These are phyloP conservation scores for Saxicola maurus DNA, from an alignment of 2,797 vertebrate species.

Conservation along the genomic window DNA sequence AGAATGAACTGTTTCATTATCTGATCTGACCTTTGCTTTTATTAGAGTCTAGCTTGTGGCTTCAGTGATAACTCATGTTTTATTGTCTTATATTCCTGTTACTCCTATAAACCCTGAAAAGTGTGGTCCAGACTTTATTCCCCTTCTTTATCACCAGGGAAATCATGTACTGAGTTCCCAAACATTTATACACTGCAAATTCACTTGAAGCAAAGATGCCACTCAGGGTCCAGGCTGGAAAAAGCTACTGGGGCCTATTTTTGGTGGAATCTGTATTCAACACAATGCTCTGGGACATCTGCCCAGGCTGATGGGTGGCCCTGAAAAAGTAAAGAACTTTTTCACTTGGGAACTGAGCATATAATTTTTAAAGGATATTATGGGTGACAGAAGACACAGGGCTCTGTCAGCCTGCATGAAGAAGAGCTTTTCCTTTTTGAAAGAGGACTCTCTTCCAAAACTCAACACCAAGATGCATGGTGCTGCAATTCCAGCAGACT, in stretches of 20 bases:
- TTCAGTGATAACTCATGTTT: slow-evolving; percentile 4
- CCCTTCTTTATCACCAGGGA: not conserved
- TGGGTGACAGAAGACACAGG: not conserved
- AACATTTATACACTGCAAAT: not conserved
- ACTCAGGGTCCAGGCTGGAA: not conserved
- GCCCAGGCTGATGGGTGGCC: not conserved
- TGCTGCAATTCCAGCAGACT: not conserved
- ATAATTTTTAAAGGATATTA: not conserved
- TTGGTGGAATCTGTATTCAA: not conserved
- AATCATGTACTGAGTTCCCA: not conserved
- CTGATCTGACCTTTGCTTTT: not conserved
- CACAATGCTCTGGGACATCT: not conserved
- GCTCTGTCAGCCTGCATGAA: not conserved
- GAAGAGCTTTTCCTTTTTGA: not conserved
- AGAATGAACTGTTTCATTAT: slow-evolving; percentile 18
- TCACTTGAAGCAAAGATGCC: not conserved
- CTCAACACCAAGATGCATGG: not conserved
- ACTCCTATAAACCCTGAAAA: slow-evolving; percentile 9
- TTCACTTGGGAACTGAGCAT: not conserved
- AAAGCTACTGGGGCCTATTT: not conserved
- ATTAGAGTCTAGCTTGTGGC: not conserved
- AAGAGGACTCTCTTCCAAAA: not conserved
- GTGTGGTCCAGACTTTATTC: not conserved
- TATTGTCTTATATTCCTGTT: slow-evolving; percentile 9
- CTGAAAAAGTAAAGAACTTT: not conserved